phyloP scores from a whole-genome alignment of 2,888 invertebrate species.

The Eueremaeus valkanovi region DNA sequence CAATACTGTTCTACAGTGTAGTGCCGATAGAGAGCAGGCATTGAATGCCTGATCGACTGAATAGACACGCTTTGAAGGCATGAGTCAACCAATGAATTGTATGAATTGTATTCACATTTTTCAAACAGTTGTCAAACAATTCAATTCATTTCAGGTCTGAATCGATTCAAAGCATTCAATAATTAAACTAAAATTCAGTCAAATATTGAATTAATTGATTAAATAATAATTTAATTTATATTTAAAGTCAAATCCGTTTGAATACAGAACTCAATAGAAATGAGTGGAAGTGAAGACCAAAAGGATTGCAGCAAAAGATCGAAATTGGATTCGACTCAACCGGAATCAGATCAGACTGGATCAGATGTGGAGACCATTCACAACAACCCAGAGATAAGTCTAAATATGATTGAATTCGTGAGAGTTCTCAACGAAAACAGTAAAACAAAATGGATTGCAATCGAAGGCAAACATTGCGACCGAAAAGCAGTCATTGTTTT shows the following conservation, averaged over 20 bases:
- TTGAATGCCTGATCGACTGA: too few relatives aligned
- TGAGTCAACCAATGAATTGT: too few relatives aligned
- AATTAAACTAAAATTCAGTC: too few relatives aligned
- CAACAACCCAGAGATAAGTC: background rate
- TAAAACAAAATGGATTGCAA: slow-evolving; percentile 33
- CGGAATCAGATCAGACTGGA: too few relatives aligned
- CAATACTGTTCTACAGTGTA: too few relatives aligned
- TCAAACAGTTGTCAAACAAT: too few relatives aligned
- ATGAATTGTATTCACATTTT: too few relatives aligned
- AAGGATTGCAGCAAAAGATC: background rate
- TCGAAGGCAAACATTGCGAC: slow-evolving; percentile 38
- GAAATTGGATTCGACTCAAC: background rate
- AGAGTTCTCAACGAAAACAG: slow-evolving; percentile 29
- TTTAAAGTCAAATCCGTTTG: background rate
- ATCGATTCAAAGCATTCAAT: too few relatives aligned
- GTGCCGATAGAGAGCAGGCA: too few relatives aligned
- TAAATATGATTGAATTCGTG: slow-evolving; percentile 6
- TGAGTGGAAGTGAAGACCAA: background rate
- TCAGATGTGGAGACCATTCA: background rate
- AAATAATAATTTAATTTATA: background rate
- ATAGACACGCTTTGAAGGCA: too few relatives aligned
- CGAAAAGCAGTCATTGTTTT: slow-evolving; percentile 65
- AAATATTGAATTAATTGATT: too few relatives aligned
- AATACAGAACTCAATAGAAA: background rate
- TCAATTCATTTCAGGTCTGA: too few relatives aligned